Evolutionary conservation across 2,888 invertebrate genomes (phyloP).

Genomic region (Athalia circularis): DNA sequence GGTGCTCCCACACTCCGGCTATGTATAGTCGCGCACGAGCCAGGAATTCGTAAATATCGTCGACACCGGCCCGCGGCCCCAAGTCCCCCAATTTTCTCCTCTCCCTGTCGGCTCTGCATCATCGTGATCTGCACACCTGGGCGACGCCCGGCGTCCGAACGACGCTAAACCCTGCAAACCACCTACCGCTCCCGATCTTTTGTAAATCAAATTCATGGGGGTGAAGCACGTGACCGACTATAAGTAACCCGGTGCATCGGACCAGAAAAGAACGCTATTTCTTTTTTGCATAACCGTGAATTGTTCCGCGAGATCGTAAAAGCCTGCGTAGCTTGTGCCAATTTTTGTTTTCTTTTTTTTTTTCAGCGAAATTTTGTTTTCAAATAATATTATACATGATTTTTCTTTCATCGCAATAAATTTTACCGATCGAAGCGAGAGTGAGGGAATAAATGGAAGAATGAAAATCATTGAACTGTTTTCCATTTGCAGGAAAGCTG

Average conservation of each 20-base stretch:
- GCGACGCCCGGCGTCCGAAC: neutral
- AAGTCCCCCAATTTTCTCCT: neutral
- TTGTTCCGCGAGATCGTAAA: neutral
- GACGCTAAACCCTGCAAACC: constrained; percentile 28
- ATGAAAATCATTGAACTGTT: too few relatives aligned
- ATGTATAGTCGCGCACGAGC: constrained; percentile 69
- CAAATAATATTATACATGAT: too few relatives aligned
- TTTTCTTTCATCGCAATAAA: too few relatives aligned
- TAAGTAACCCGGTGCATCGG: neutral
- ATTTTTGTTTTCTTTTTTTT: too few relatives aligned
- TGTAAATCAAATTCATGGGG: neutral
- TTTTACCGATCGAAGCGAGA: too few relatives aligned
- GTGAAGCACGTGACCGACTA: constrained; percentile 2
- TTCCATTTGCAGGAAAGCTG: too few relatives aligned
- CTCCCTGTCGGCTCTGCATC: neutral
- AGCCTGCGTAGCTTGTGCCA: too few relatives aligned
- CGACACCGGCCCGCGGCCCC: constrained; percentile 6
- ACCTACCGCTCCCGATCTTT: constrained; percentile 2
- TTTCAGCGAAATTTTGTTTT: too few relatives aligned
- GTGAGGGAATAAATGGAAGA: too few relatives aligned
- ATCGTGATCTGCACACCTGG: constrained; percentile 11
- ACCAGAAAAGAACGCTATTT: neutral
- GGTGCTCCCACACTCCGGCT: constrained; percentile 52
- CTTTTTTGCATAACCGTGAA: neutral
- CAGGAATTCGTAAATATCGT: constrained; percentile 70